Evolutionary conservation across 2,113 vertebrate genomes (phyloP).

Genomic region (Chitala chitala): DNA sequence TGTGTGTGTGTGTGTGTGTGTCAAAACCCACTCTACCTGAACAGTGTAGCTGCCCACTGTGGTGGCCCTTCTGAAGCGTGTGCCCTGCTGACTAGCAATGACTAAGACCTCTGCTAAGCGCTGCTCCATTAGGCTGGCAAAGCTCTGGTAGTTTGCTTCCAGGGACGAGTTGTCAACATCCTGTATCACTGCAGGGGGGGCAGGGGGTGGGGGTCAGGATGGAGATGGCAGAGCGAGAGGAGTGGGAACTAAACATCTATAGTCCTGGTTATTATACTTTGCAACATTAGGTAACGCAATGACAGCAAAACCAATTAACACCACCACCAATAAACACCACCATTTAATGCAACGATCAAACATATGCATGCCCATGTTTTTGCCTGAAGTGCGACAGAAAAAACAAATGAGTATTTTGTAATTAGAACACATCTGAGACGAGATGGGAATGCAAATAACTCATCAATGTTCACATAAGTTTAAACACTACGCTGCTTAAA

Average conservation of each 20-base stretch:
- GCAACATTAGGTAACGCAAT: too few species aligned
- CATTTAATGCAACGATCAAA: too few species aligned
- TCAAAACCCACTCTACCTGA: slow-evolving; percentile 66
- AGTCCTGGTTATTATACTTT: too few species aligned
- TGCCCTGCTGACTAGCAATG: slow-evolving; percentile 83
- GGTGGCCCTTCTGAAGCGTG: slow-evolving; percentile 78
- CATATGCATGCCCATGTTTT: too few species aligned
- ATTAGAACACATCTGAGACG: too few species aligned
- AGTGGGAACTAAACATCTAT: too few species aligned
- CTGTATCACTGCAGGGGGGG: slow-evolving; percentile 75
- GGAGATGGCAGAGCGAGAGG: not conserved
- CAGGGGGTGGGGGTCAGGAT: not conserved
- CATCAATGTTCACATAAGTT: not conserved
- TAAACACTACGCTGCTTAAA: not conserved
- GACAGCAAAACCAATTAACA: not conserved
- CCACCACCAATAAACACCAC: too few species aligned
- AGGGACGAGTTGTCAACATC: slow-evolving; percentile 84
- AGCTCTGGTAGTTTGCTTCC: slow-evolving; percentile 90
- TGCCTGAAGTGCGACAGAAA: too few species aligned
- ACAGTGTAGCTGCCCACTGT: slow-evolving; percentile 88
- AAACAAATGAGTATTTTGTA: too few species aligned
- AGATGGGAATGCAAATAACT: too few species aligned
- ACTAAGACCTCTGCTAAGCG: slow-evolving; percentile 88
- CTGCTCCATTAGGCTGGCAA: slow-evolving; percentile 91
- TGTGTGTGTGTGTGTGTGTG: too few species aligned